Base-by-base conservation (phyloP, 35 echinoderm and acorn worm genomes). In the Diadema setosum region DNA sequence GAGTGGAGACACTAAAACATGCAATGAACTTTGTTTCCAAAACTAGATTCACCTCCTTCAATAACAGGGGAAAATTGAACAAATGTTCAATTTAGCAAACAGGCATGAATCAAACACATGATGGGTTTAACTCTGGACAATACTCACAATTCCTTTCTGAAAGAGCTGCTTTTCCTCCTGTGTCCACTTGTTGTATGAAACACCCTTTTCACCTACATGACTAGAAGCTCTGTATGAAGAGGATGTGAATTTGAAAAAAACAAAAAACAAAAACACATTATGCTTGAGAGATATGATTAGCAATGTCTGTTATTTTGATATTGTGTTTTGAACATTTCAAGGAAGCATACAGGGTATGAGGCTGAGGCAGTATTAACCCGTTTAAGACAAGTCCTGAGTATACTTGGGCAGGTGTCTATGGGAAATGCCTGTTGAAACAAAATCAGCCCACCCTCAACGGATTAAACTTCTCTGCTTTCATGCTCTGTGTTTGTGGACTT, bases 121-220 rank as follows among this genome's bases (percentile, higher is more conserved):
- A 70, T 70, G 23, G 12, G 16, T 26, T 46, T 12, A 42, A 4
- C 45, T 25, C 36, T 30, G 32, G 8, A 5, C 11, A 21, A 25
- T 65, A 87, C 88, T 90, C 41, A 90, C 88, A 63, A 83, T 64
- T 15, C 88, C 88, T 33, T 83, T 24, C 39, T 90, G 43, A 27
- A 90, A 90, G 16, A 65, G 35, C 3, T 41, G 23, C 57, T 82
- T 90, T 25, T 90, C 88, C 4, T 83, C 52, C 16, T 60, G n/a
- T 63, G 88, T 90, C 88, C 88, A 90, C 70, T 40, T 56, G 26
- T 36, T 63, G 32, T 88, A n/a, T n/a, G n/a, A n/a, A n/a, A n/a
- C n/a, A n/a, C n/a, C n/a, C n/a, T n/a, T n/a, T n/a, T n/a, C n/a
- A n/a, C n/a, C n/a, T n/a, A n/a, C n/a, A n/a, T n/a, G n/a, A n/a